Evolutionary conservation across 1,140 invertebrate genomes (phyloP), one percentile per base, ranked within the genome.

Genomic region (Zaprionus capensis): DNA sequence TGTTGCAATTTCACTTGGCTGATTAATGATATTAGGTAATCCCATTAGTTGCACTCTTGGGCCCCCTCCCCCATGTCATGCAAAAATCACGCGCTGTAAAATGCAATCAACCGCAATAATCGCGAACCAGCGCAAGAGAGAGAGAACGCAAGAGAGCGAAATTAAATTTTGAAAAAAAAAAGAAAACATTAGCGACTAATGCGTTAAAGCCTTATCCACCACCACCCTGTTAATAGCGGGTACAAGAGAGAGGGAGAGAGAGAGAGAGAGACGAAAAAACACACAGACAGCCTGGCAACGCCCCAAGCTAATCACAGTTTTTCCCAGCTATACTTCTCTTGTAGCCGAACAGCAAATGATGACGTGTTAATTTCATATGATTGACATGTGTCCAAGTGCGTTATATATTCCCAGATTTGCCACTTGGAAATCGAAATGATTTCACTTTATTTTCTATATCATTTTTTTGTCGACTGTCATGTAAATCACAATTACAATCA

Each of bases 21-120:
- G 84, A 88, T 88, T 88, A 88, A 88, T 88, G 84, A 90, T 84
- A 81, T 88, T 88, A 84, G 49, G 57, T 87, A 88, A 88, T 88
- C 81, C 78, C 81, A 88, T 88, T 88, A 88, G 69, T 34, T 24
- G 46, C 1, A 5, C 46, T 12, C 66, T 24, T n/a, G 15, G 22
- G 17, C 59, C 46, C 55, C 38, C 26, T 5, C 20, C 20, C 20
- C 46, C 46, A 20, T 24, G 46, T 7, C 46, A 70, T 64, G 64
- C 56, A 51, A 62, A 66, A 71, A 65, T 73, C 67, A 71, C 46
- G 36, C 31, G 44, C 63, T 78, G 78, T 56, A 22, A 73, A 72
- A 83, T 59, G 55, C 84, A 88, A 36, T 67, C 85, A 88, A 79
- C 78, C 85, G 84, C 84, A 88, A 81, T 87, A 87, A 87, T 87